Percentiles rank a stretch among this genome's conserved stretches.
These are phyloP conservation scores for Hoplodrina ambigua DNA, from an alignment of 2,888 invertebrate species.

Conservation along the genomic window DNA sequence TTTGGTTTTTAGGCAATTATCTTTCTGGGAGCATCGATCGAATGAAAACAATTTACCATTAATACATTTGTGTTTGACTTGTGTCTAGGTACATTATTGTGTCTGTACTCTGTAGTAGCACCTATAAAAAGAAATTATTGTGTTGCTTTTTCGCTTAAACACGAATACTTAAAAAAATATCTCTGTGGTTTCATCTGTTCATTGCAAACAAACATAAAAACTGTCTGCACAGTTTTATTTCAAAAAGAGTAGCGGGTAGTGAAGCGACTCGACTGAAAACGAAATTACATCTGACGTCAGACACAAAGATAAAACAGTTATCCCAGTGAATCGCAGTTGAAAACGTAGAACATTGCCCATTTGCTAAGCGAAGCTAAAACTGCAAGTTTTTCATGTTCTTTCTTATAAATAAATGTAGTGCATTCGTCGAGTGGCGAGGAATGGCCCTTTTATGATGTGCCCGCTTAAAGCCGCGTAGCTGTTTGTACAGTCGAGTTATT, in stretches of 20 bases:
- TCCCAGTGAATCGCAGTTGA: conserved; percentile 57
- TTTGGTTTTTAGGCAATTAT: neutral
- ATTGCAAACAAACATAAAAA: conserved; percentile 37
- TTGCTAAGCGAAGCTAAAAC: conserved; percentile 60
- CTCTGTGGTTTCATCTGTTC: conserved; percentile 26
- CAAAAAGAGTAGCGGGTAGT: conserved; percentile 45
- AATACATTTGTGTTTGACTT: no score
- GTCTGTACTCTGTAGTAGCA: neutral
- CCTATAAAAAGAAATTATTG: neutral
- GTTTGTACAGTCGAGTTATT: conserved; percentile 61
- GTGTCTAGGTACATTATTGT: no score
- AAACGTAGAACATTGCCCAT: conserved; percentile 64
- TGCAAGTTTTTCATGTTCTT: conserved; percentile 63
- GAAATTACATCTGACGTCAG: conserved; percentile 54
- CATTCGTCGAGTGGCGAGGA: conserved; percentile 68
- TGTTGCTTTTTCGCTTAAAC: neutral
- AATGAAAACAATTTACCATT: neutral
- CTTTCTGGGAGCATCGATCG: neutral
- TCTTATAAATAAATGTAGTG: conserved; percentile 72
- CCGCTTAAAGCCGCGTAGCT: conserved; percentile 47
- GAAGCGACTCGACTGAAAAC: conserved; percentile 51
- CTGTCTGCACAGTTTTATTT: conserved; percentile 52
- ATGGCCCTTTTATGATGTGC: conserved; percentile 64
- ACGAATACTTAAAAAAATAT: conserved; percentile 18
- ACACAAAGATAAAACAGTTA: conserved; percentile 53